Evolutionary conservation across 1,140 invertebrate species (phyloP).

Genomic region (Caerostris extrusa): DNA sequence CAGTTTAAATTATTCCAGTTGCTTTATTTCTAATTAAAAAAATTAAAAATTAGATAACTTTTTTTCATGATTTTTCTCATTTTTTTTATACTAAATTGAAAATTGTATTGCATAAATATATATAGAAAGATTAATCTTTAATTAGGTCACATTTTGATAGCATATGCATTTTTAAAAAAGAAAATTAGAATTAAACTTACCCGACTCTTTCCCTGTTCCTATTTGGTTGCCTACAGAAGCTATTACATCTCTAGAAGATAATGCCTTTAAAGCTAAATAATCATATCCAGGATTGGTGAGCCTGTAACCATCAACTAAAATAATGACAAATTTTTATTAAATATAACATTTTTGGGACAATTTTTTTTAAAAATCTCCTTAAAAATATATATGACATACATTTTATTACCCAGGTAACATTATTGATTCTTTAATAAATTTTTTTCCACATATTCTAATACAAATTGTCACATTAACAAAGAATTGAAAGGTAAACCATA

Average conservation of each 20-base stretch:
- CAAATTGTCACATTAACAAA: too few relatives aligned
- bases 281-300: conserved; percentile 98
- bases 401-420: too few relatives aligned
- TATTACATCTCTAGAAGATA: conserved; percentile 90
- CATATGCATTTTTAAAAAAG: not conserved
- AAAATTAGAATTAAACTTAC: conserved; percentile 78
- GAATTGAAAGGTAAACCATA: too few relatives aligned
- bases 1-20: not conserved
- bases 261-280: conserved; percentile 95
- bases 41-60: too few relatives aligned
- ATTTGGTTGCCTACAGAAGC: conserved; percentile 98
- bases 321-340: conserved; percentile 75
- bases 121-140: too few relatives aligned
- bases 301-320: conserved; percentile 95
- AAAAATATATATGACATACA: too few relatives aligned
- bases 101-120: too few relatives aligned
- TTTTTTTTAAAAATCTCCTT: too few relatives aligned
- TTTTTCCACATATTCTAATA: not conserved
- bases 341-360: too few relatives aligned
- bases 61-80: not conserved
- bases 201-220: conserved; percentile 98
- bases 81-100: not conserved
- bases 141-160: too few relatives aligned
- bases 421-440: not conserved
- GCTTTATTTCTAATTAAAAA: not conserved